Percentiles rank a stretch among this genome's conserved stretches.
Evolutionary conservation across 2,888 invertebrate species (phyloP).

Genomic region (Matsumyia berberina): DNA sequence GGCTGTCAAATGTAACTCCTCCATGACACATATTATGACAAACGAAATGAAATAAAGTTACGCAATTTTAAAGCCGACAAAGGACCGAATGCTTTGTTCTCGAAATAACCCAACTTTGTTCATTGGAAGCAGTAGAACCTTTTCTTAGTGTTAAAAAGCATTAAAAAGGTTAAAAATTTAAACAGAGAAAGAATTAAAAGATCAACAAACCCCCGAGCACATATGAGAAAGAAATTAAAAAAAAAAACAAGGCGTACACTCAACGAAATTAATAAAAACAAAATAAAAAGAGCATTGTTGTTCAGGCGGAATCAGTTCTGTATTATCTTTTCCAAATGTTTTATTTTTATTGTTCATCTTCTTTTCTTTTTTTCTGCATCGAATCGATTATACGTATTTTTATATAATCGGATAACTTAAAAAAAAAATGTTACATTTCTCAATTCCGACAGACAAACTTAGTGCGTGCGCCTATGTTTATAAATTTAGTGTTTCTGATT

Average conservation of each 20-base stretch:
- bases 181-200: background rate
- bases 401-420: constrained; percentile 42
- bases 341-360: constrained; percentile 46
- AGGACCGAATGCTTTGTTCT: too few relatives aligned
- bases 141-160: background rate
- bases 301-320: constrained; percentile 71
- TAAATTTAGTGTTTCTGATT: constrained; percentile 54
- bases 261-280: constrained; percentile 15
- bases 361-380: constrained; percentile 16
- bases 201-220: background rate
- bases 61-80: too few relatives aligned
- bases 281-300: constrained; percentile 40
- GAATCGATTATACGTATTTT: constrained; percentile 52
- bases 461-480: constrained; percentile 34
- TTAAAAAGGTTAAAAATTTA: background rate
- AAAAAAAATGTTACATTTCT: constrained; percentile 53
- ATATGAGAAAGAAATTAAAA: background rate
- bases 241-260: background rate
- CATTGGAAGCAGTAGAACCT: too few relatives aligned
- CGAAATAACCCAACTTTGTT: too few relatives aligned
- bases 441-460: constrained; percentile 56
- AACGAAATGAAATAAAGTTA: too few relatives aligned
- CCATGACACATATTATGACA: too few relatives aligned
- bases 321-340: constrained; percentile 45
- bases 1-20: too few relatives aligned